Base-by-base conservation (phyloP, 2,888 invertebrate species). In the Drosophila pegasa region DNA sequence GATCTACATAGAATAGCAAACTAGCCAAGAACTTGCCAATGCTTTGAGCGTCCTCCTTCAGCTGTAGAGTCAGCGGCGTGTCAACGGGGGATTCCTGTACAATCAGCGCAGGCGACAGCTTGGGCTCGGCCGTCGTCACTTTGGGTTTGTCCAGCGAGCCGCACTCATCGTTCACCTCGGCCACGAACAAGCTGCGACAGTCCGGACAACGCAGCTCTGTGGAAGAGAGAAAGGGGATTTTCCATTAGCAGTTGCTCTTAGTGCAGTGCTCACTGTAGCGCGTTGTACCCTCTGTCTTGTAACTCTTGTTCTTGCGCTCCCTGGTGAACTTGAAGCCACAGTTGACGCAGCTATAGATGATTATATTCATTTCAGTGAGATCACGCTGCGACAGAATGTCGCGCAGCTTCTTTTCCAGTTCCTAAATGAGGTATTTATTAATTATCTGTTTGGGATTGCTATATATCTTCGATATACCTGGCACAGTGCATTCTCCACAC, bases 311-410 rank as follows among this genome's bases (percentile, higher is more conserved):
- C 58, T 86, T 89, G 22, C 78, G 91, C 74, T 94, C 94, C 63
- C 93, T 92, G 2, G 93, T 93, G 89, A 95, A 95, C 71, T 94
- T 93, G 10, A 94, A 93, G 3, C 93, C 93, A 78, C 95, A 95
- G 87, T 94, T 95, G 87, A 95, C 93, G 85, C 95, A 95, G 72
- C 92, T 92, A 84, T 93, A 94, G 3, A 93, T 88, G 27, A 90
- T 92, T 78, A 94, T 93, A 65, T 93, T 93, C 90, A 93, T 92
- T 77, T 93, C 93, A 33, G 82, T 88, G 50, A 94, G 92, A 54
- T 93, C 91, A 37, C 93, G 92, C 47, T 92, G 89, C 3, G 92
- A 93, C 6, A 94, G 91, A 56, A 92, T 92, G 18, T 93, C 92
- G 6, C 92, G 91, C 25, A 94, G 81, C 50, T 90, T 92, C 60